Evolutionary conservation across 2,797 vertebrate species (phyloP).

Genomic region (Scomberomorus guttatus): DNA sequence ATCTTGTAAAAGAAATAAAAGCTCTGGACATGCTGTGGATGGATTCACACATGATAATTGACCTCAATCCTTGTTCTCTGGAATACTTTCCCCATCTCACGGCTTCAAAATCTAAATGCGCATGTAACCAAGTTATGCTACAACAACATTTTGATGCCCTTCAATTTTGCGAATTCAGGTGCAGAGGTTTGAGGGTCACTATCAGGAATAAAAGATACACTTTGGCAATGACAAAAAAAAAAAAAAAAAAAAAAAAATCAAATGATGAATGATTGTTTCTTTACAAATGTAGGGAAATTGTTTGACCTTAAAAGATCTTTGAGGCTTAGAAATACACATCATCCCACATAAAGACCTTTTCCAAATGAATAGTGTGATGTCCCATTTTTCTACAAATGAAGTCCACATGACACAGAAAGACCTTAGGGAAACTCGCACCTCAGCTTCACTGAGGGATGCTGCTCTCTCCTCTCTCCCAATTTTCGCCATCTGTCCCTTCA

Average conservation of each 20-base stretch:
- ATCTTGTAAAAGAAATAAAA: slow-evolving; percentile 8
- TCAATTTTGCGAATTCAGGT: not conserved
- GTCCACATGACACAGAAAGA: not conserved
- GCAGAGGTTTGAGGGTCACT: not conserved
- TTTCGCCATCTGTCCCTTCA: slow-evolving; percentile 23
- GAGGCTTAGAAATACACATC: not conserved
- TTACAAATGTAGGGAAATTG: not conserved
- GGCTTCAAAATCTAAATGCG: not conserved
- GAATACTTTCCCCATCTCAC: not conserved
- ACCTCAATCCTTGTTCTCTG: not conserved
- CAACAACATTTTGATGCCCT: not conserved
- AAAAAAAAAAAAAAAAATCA: not conserved
- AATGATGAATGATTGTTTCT: not conserved
- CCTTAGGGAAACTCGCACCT: slow-evolving; percentile 5
- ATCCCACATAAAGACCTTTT: not conserved
- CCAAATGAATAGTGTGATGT: not conserved
- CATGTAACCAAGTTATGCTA: not conserved
- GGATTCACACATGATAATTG: not conserved
- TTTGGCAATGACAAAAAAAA: not conserved
- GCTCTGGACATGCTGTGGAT: not conserved
- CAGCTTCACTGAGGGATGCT: not conserved
- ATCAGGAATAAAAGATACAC: not conserved
- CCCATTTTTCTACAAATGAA: not conserved
- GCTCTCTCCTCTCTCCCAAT: not conserved
- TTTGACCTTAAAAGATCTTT: not conserved